Evolutionary conservation across 2,888 invertebrate species (phyloP), one percentile per base, ranked within the genome.

Genomic region (Xestia c-nigrum): DNA sequence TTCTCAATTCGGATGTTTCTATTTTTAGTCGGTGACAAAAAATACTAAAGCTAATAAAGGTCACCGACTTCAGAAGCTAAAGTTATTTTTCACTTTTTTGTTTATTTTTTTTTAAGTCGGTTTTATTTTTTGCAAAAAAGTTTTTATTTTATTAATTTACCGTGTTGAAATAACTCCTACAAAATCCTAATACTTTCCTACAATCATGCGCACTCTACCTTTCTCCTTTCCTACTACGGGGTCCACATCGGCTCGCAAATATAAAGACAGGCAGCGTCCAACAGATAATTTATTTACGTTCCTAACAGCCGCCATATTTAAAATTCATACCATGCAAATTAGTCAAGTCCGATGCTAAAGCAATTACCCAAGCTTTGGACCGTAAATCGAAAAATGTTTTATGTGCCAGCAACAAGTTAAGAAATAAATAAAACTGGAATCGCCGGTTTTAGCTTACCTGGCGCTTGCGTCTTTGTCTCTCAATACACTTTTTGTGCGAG

Each of bases 401-500:
- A 94, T 95, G 93, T 93, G 92, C 89, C 89, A 89, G 92, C 90
- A 92, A 93, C 94, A 95, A 95, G 96, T 95, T 95, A 95, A 96
- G 95, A 96, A 95, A 96, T 96, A 96, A 95, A 95, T 95, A 95
- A 94, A 94, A 94, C 91, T 91, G 90, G 93, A 89, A 87, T 82
- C 89, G 89, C 94, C 90, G 91, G 93, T 94, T 95, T 94, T 92
- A 85, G 85, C 81, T 72, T 88, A 85, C 85, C 89, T 84, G 83
- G 68, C 81, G 63, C 21, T 70, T 70, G 64, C 77, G 46, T 93
- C 91, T 85, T 88, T 90, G 78, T 94, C 89, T 81, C 38, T 70
- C 87, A 57, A 38, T 52, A 12, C 6, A n/a, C 9, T 47, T 57
- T 24, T 43, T 57, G 31, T 19, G 24, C 2, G 91, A 80, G 74